Percentiles rank a stretch among this genome's conserved stretches.
Conservation (phyloP, 2,888 invertebrate genomes). For the Drosophila anceps region DNA sequence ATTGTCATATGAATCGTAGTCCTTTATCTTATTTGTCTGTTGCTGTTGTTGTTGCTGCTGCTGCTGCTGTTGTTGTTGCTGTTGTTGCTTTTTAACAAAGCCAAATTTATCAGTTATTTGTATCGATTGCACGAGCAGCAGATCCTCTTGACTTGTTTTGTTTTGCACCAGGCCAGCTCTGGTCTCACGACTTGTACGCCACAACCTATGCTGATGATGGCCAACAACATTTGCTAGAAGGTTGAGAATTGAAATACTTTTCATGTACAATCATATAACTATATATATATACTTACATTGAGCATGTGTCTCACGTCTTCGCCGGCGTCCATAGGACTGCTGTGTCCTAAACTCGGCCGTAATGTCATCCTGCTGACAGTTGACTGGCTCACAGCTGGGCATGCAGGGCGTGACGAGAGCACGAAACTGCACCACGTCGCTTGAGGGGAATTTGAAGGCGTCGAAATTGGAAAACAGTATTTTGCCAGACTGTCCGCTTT, state of each 20-base stretch:
- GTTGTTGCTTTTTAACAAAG: conserved; percentile 88
- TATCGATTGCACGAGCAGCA: conserved; percentile 95
- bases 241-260: not conserved
- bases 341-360: conserved; percentile 93
- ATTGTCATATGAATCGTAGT: conserved; percentile 86
- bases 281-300: conserved; percentile 9
- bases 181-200: conserved; percentile 79
- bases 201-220: conserved; percentile 23
- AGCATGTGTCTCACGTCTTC: conserved; percentile 11
- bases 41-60: conserved; percentile 72
- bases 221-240: conserved; percentile 19
- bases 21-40: conserved; percentile 82
- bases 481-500: conserved; percentile 92
- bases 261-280: too few relatives aligned
- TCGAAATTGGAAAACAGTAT: conserved; percentile 95
- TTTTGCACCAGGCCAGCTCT: conserved; percentile 44
- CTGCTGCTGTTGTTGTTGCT: conserved; percentile 82
- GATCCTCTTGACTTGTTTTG: conserved; percentile 89
- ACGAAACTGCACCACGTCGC: conserved; percentile 97
- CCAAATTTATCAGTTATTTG: conserved; percentile 97
- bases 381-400: conserved; percentile 96
- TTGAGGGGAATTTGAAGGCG: conserved; percentile 98
- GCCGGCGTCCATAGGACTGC: conserved; percentile 90
- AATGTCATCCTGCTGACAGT: conserved; percentile 93
- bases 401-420: conserved; percentile 97